A percentile compares a stretch with the other conserved stretches of the same genome.
Conservation (phyloP, 2,797 vertebrate species). For the Parotocinclus haroldoi region DNA sequence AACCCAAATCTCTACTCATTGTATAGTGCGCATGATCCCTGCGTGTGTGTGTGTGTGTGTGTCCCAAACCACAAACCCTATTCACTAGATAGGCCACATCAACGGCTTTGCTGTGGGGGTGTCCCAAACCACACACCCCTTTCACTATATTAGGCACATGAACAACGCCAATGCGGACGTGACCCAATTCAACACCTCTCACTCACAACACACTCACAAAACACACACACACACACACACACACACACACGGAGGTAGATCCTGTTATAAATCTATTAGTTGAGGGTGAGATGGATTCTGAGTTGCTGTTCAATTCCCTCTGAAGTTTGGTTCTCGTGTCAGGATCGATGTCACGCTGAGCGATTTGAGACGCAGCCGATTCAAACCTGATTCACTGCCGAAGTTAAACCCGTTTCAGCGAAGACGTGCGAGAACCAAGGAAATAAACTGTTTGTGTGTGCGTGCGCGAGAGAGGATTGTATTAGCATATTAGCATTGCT, state of each 20-base stretch:
- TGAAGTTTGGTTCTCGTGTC: conserved; percentile 46
- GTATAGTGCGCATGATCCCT: too few species aligned
- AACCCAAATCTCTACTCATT: too few species aligned
- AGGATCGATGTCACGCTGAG: conserved; percentile 47
- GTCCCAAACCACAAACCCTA: too few species aligned
- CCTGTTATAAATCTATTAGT: conserved; percentile 2
- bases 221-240: conserved; percentile 12
- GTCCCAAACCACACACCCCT: too few species aligned
- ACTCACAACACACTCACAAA: background rate
- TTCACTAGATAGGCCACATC: too few species aligned
- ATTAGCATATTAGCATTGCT: too few species aligned
- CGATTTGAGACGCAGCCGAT: conserved; percentile 32
- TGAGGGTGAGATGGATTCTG: background rate
- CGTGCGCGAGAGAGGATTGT: too few species aligned
- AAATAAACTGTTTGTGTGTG: background rate
- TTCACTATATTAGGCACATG: too few species aligned
- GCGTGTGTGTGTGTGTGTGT: too few species aligned
- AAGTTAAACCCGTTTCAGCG: conserved; percentile 25
- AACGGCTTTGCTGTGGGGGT: too few species aligned
- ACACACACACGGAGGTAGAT: conserved; percentile 3
- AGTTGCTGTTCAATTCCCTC: conserved; percentile 8
- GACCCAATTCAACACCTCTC: too few species aligned
- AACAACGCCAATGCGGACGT: too few species aligned
- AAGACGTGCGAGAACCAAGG: conserved; percentile 16
- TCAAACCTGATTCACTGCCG: conserved; percentile 45